Percentiles rank a stretch among this genome's conserved stretches.
Evolutionary conservation across 2,888 invertebrate genomes (phyloP).

Genomic region (Drosophila picticornis): DNA sequence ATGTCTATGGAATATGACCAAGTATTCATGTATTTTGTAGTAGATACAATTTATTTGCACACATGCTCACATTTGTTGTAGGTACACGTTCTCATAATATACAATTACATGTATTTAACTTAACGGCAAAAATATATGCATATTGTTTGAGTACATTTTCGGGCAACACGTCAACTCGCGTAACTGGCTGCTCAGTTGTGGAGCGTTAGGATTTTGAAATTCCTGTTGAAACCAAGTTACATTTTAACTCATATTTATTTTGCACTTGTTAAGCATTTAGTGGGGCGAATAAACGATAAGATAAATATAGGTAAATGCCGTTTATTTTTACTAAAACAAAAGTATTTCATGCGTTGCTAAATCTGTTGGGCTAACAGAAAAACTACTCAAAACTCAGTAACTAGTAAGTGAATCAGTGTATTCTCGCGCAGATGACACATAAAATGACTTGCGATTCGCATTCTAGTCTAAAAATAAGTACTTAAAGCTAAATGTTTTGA

Average conservation of each 20-base stretch:
- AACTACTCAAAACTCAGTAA: constrained; percentile 14
- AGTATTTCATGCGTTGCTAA: constrained; percentile 43
- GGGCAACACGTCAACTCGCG: constrained; percentile 51
- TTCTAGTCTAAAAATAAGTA: constrained; percentile 28
- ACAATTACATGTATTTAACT: constrained; percentile 55
- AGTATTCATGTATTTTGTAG: constrained; percentile 46
- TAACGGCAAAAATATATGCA: constrained; percentile 67
- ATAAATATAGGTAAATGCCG: constrained; percentile 68
- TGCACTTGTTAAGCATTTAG: constrained; percentile 79
- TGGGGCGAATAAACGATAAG: constrained; percentile 72
- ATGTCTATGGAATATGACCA: constrained; percentile 38
- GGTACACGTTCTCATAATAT: constrained; percentile 42
- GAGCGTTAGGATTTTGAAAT: constrained; percentile 45
- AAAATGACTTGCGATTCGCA: constrained; percentile 65
- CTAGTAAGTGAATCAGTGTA: constrained; percentile 15
- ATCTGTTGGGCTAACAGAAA: constrained; percentile 14
- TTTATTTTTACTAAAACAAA: constrained; percentile 62
- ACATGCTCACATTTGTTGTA: constrained; percentile 75
- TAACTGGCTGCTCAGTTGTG: constrained; percentile 15
- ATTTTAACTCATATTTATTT: constrained; percentile 69
- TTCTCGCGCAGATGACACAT: constrained; percentile 65
- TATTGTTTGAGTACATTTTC: constrained; percentile 61
- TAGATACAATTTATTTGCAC: constrained; percentile 77
- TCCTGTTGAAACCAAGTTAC: constrained; percentile 39
- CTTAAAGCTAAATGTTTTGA: constrained; percentile 33